phyloP scores from a whole-genome alignment of 1,140 invertebrate species.

The Brachionus rotundiformis region DNA sequence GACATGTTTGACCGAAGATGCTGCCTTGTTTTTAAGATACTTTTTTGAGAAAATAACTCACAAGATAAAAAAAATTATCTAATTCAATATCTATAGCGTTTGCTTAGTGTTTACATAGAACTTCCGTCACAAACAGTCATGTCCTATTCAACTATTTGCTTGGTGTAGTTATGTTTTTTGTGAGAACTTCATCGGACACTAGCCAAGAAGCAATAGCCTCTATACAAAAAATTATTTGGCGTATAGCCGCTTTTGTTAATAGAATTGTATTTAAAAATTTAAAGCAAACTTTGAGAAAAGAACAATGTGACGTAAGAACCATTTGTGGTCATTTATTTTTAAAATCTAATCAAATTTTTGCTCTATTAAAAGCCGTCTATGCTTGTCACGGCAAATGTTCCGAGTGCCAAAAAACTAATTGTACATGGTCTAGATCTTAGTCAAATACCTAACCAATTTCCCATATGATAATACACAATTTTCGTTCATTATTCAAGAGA shows the following conservation, averaged over 20 bases:
- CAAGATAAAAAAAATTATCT: conserved; percentile 91
- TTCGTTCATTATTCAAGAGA: conserved; percentile 88
- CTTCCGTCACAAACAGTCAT: conserved; percentile 93
- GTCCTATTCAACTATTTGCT: conserved; percentile 97
- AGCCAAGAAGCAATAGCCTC: conserved; percentile 88
- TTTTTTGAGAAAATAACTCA: conserved; percentile 89
- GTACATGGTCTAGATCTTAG: conserved; percentile 91
- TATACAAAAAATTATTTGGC: conserved; percentile 90
- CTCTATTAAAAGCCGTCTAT: conserved; percentile 75
- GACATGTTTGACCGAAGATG: conserved; percentile 96
- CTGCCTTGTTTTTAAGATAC: conserved; percentile 89
- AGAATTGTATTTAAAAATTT: conserved; percentile 99
- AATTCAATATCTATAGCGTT: conserved; percentile 83
- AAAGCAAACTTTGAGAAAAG: conserved; percentile 95
- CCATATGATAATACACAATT: conserved; percentile 99
- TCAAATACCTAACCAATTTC: conserved; percentile 95
- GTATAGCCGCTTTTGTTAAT: conserved; percentile 91
- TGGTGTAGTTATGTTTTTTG: conserved; percentile 99
- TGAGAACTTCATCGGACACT: conserved; percentile 86
- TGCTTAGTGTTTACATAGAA: conserved; percentile 81
- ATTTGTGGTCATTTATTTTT: too few species aligned
- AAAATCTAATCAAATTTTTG: too few species aligned
- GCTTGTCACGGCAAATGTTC: conserved; percentile 94
- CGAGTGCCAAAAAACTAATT: conserved; percentile 97
- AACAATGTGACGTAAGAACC: conserved; percentile 92